Base-by-base conservation (phyloP, 2,888 invertebrate species). In the Encarsia formosa region DNA sequence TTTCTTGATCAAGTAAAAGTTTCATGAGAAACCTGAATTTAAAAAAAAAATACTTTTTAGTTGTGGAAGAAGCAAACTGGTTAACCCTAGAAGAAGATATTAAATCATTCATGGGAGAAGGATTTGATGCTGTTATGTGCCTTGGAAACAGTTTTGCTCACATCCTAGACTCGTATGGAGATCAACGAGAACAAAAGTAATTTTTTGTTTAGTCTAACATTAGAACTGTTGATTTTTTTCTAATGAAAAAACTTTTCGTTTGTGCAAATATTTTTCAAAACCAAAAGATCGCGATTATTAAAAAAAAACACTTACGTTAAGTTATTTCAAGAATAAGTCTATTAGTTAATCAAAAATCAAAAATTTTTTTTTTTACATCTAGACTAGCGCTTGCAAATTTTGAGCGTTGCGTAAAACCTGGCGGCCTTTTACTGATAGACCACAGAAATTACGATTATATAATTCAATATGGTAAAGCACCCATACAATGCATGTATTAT, bases 51-150 rank as follows among this genome's bases (percentile, higher is more conserved):
- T n/a, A n/a, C n/a, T 37, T 37, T 15, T 20, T 70, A 92, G 92
- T 87, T 18, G 91, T 93, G 65, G 91, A 93, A 72, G 92, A 93
- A 77, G 91, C 91, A 0, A 92, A 91, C 70, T 93, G 93, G 92
- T 75, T 91, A 62, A 87, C 87, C 0, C 70, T 93, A 4, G 82
- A 85, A 5, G 81, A 86, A 32, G 91, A 92, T 66, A 80, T 92
- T 24, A 76, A 81, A 43, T 63, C 76, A 1, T 66, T 83, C 1
- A 78, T 84, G 2, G 80, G 78, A 3, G 79, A 78, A 13, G 82
- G 85, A 47, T 93, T 91, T 68, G 93, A 93, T 75, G 91, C 92
- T 0, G 90, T 93, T 23, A 85, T 93, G 58, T 92, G 92, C 68
- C 77, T 93, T 45, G 93, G 93, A 41, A 93, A 93, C 75, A 92